Conservation (phyloP, 2,113 vertebrate genomes). For the Boleophthalmus pectinirostris region DNA sequence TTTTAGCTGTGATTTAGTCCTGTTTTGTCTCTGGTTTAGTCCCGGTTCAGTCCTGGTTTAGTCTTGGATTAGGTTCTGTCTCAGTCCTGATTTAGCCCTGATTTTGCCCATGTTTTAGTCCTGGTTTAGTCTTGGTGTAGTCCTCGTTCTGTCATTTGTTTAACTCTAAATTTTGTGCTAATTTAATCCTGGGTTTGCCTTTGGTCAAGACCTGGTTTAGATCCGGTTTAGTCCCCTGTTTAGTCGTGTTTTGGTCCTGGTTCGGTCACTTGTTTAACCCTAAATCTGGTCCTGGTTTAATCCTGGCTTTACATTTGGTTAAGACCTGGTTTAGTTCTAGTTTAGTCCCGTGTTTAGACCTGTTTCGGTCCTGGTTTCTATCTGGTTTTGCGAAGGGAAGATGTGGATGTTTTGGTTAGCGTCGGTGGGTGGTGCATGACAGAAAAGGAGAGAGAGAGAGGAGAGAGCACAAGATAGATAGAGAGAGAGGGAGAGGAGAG, state of each 20-base stretch:
- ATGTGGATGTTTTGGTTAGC: background rate
- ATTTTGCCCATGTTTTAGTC: background rate
- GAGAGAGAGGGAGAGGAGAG: conserved; percentile 1
- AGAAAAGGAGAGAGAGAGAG: background rate
- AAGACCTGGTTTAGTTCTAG: background rate
- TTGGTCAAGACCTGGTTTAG: background rate
- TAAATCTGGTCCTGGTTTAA: background rate
- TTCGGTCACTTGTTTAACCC: background rate
- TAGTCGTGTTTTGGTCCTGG: background rate
- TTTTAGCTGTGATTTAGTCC: no score
- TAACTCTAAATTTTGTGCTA: no score
- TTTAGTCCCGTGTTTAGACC: background rate
- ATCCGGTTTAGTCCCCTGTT: background rate
- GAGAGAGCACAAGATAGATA: conserved; percentile 6
- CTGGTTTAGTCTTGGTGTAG: background rate
- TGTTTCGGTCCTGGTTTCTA: background rate
- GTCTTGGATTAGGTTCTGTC: no score
- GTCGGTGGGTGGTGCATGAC: conserved; percentile 1
- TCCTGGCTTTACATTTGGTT: background rate
- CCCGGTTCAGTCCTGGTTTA: no score
- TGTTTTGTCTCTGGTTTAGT: no score
- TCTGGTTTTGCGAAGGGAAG: background rate
- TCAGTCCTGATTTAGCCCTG: no score
- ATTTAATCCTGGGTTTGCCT: background rate
- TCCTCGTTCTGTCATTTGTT: background rate